Base-by-base conservation (phyloP, 2,888 invertebrate species). In the Polyommatus iphigenia region DNA sequence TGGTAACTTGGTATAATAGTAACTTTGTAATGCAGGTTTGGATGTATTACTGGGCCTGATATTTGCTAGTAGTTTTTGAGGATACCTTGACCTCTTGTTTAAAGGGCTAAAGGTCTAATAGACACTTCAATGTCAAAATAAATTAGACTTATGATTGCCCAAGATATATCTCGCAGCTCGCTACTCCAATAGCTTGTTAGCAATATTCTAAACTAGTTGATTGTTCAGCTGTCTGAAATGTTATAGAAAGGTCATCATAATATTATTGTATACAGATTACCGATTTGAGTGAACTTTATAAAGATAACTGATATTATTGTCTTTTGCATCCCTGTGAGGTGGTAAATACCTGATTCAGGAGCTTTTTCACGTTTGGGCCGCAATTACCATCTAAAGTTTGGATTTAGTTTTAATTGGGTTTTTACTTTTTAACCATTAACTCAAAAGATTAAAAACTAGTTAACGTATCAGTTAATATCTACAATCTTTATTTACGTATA, bases 41-140 rank as follows among this genome's bases (percentile, higher is more conserved):
- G 6, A 36, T 36, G 36, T 36, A 6, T 36, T 6, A 32, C 4
- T 6, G 36, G 36, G 36, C 36, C 6, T 36, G 36, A 6, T 36
- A 36, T 36, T 36, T 36, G 36, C 36, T 36, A 6, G 46, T 46
- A 46, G 46, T 46, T 46, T 46, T 46, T 46, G 46, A 54, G 18
- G 50, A 54, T 54, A 18, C 50, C 50, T 46, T 24, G 24, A 24
- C 24, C 24, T 24, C 24, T 24, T 24, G 24, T 24, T 24, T 24
- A 24, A 24, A 24, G 24, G 24, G 24, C 24, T 24, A 24, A 24
- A 24, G 24, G 24, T 24, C 15, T 67, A 29, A 67, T 67, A 13
- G 29, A 67, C 10, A 62, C 13, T 67, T 67, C 67, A 67, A 32
- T 67, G 67, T 67, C 15, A 67, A 67, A 29, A 67, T 67, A 67